Evolutionary conservation across 2,888 invertebrate species (phyloP).

Genomic region (Cosmorhoe ocellata): DNA sequence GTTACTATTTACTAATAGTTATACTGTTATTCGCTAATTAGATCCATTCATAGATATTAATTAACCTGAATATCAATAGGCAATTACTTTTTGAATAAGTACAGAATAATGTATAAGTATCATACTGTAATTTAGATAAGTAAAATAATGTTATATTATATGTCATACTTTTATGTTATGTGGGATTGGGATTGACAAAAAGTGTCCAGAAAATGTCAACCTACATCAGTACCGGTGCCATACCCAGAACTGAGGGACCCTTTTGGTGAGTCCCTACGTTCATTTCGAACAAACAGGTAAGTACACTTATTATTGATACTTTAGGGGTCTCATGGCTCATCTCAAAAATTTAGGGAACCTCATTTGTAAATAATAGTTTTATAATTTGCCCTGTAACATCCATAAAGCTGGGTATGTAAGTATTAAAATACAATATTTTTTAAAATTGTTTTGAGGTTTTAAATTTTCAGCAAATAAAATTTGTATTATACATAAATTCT

Average conservation of each 20-base stretch:
- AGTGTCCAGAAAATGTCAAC: slow-evolving; percentile 54
- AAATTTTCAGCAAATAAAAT: too few relatives aligned
- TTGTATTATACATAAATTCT: too few relatives aligned
- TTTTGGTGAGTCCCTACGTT: slow-evolving; percentile 39
- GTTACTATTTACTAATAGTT: neutral
- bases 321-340: slow-evolving; percentile 20
- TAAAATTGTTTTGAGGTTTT: too few relatives aligned
- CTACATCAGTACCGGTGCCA: slow-evolving; percentile 50
- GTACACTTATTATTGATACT: slow-evolving; percentile 25
- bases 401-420: too few relatives aligned
- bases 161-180: slow-evolving; percentile 28
- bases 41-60: too few relatives aligned
- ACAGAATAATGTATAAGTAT: too few relatives aligned
- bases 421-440: too few relatives aligned
- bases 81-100: too few relatives aligned
- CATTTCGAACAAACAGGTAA: slow-evolving; percentile 40
- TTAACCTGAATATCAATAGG: too few relatives aligned
- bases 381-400: neutral
- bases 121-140: neutral
- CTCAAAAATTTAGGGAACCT: neutral
- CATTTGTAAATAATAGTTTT: neutral
- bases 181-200: slow-evolving; percentile 39
- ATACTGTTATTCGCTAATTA: neutral
- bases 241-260: slow-evolving; percentile 40
- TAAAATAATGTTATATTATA: neutral